Conservation (phyloP, 2,888 invertebrate genomes). For the Drosophila ustulata region DNA sequence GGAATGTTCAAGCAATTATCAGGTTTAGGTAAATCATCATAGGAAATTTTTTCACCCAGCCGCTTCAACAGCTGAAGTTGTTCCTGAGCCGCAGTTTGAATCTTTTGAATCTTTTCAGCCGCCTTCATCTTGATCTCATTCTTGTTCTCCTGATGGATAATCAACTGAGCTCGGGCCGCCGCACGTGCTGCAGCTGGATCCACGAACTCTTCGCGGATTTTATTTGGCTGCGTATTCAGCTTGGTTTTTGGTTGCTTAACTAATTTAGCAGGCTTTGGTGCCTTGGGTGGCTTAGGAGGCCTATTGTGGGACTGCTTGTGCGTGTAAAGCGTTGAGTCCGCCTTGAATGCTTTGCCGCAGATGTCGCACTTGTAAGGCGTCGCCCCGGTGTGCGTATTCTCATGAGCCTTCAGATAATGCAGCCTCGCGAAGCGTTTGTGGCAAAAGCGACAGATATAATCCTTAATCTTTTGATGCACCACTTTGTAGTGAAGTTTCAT, state of each 20-base stretch:
- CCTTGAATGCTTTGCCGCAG: background rate
- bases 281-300: background rate
- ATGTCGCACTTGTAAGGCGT: slow-evolving; percentile 1
- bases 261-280: background rate
- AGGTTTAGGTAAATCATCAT: background rate
- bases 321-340: background rate
- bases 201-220: background rate
- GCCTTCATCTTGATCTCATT: background rate
- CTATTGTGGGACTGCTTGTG: background rate
- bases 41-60: background rate
- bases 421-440: background rate
- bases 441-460: background rate
- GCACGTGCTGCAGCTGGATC: background rate
- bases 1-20: background rate
- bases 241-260: background rate
- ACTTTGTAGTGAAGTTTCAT: background rate
- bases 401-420: background rate
- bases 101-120: background rate
- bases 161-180: background rate
- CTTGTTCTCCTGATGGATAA: background rate
- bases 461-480: background rate
- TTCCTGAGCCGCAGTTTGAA: background rate
- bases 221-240: background rate
- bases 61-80: background rate
- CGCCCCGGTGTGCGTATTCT: background rate